Base-by-base conservation (phyloP, 2,113 vertebrate genomes). In the Apteryx owenii region DNA sequence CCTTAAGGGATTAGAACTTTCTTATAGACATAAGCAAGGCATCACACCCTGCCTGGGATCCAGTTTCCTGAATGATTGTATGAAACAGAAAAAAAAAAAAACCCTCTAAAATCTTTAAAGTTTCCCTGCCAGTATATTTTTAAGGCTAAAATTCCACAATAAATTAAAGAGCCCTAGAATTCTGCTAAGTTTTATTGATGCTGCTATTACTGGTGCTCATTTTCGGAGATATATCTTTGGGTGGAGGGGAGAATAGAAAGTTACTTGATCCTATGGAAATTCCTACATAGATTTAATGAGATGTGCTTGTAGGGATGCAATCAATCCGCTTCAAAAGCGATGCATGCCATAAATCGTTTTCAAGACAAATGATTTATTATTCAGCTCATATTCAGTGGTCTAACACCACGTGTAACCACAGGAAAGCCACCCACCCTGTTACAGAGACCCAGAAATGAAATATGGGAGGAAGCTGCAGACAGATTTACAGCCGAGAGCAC, bases 51-150 rank as follows among this genome's bases (percentile, higher is more conserved):
- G 6, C 0, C 36, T 5, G 15, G 50, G 53, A 9, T 20, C 42
- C n/a, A 2, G 36, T 18, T 69, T 22, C 1, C 71, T 17, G n/a
- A 31, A 15, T 2, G 11, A 9, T 2, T 6, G 29, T 22, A 10
- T 9, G 13, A 56, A 64, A 21, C 1, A 16, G 26, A 19, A 14
- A 7, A 31, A 25, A 22, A 25, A 40, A 16, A 2, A 4, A 3
- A 17, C 36, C 36, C 36, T 53, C 40, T 17, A 7, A 38, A 10
- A 5, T 14, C 42, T 50, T 33, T 5, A 33, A 51, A 4, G 9
- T 36, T 44, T 18, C 16, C 26, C 9, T 58, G 2, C 6, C 8
- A 8, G 40, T 7, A 8, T 2, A 14, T 28, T 46, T 17, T 60
- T n/a, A 22, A 44, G 66, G 68, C 51, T 54, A 58, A 21, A 31